Evolutionary conservation across 2,113 vertebrate species (phyloP).

Genomic region (Zootoca vivipara): DNA sequence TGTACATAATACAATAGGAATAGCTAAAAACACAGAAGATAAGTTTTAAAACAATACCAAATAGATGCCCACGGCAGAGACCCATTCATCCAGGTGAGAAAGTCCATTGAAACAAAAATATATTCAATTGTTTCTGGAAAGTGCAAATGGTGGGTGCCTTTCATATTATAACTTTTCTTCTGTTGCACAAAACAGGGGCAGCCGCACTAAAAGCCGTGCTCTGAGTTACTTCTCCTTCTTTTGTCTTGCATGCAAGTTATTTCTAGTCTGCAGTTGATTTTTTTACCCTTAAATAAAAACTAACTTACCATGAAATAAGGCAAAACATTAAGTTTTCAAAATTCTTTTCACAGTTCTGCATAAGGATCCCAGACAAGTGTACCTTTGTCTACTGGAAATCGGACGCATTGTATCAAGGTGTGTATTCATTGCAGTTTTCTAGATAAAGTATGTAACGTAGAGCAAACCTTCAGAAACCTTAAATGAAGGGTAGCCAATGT

Average conservation of each 20-base stretch:
- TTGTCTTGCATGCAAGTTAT: not conserved
- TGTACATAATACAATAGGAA: too few relatives aligned
- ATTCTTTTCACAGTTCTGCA: constrained; percentile 85
- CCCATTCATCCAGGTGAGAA: too few relatives aligned
- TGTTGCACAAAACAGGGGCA: too few relatives aligned
- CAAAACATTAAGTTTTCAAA: not conserved
- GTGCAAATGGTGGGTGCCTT: too few relatives aligned
- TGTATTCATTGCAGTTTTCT: not conserved
- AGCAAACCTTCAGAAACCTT: not conserved
- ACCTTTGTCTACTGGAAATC: constrained; percentile 94
- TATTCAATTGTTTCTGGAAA: too few relatives aligned
- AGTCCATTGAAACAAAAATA: too few relatives aligned
- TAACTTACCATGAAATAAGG: not conserved
- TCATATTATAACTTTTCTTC: too few relatives aligned
- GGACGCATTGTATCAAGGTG: constrained; percentile 93
- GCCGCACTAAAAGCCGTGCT: too few relatives aligned
- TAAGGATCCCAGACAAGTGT: constrained; percentile 96
- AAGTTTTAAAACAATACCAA: too few relatives aligned
- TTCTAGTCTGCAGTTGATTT: not conserved
- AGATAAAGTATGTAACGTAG: not conserved
- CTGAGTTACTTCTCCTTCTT: not conserved
- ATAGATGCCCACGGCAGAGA: too few relatives aligned
- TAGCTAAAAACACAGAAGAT: too few relatives aligned
- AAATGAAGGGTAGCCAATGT: too few relatives aligned
- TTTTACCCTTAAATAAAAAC: not conserved